These are phyloP conservation scores for Pogonus chalceus DNA, from an alignment of 1,140 invertebrate genomes.

Conservation along the genomic window DNA sequence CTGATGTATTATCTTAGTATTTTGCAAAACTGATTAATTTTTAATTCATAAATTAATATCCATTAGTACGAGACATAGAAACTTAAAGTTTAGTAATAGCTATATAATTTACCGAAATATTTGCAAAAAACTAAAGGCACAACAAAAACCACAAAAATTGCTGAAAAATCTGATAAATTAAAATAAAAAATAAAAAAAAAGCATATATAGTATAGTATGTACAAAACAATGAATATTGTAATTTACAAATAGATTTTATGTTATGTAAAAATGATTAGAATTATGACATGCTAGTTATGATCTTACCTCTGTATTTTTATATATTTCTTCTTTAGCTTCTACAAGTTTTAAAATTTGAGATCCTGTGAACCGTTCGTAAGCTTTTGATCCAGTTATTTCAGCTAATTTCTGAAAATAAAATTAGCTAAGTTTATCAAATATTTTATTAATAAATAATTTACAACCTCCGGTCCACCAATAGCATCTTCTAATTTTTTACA, in stretches of 20 bases:
- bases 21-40: no score
- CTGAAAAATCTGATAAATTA: no score
- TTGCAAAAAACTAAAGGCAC: no score
- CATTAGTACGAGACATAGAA: no score
- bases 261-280: conserved; percentile 3
- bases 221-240: no score
- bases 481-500: conserved; percentile 69
- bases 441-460: background rate
- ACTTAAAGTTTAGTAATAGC: no score
- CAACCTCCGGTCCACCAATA: conserved; percentile 66
- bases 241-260: no score
- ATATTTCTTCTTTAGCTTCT: conserved; percentile 59
- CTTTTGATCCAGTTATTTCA: conserved; percentile 80
- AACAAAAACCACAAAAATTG: no score
- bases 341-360: conserved; percentile 86
- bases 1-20: no score
- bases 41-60: no score
- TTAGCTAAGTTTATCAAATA: background rate
- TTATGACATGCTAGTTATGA: conserved; percentile 2
- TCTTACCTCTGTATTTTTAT: conserved; percentile 67
- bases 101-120: no score
- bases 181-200: conserved; percentile 1
- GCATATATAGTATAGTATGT: no score
- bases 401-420: conserved; percentile 53
- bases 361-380: conserved; percentile 90